A percentile compares a stretch with the other conserved stretches of the same genome.
phyloP scores from a whole-genome alignment of 2,113 vertebrate species.

The Ictalurus furcatus region DNA sequence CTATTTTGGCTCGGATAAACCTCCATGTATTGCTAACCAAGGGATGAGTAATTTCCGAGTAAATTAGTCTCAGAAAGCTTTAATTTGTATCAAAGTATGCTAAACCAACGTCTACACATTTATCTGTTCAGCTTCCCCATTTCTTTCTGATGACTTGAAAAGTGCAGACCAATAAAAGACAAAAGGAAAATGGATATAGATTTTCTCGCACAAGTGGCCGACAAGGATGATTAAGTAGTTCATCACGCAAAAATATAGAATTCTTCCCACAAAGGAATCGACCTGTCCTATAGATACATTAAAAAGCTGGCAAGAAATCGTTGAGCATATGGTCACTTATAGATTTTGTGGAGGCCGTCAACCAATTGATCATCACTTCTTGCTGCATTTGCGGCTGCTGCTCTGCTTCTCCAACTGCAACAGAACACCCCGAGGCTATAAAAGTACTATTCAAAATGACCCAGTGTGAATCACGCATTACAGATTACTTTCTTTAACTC shows the following conservation, averaged over 20 bases:
- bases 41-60: constrained; percentile 57
- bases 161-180: constrained; percentile 73
- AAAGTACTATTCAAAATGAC: constrained; percentile 4
- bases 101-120: constrained; percentile 62
- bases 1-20: constrained; percentile 44
- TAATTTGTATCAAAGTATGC: constrained; percentile 68
- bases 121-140: constrained; percentile 53
- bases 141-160: constrained; percentile 69
- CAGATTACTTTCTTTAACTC: background rate
- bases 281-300: constrained; percentile 73
- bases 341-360: constrained; percentile 60
- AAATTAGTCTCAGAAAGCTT: constrained; percentile 69
- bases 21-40: constrained; percentile 42
- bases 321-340: constrained; percentile 69
- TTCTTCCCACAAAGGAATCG: constrained; percentile 72
- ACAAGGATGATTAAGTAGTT: constrained; percentile 76
- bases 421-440: constrained; percentile 19
- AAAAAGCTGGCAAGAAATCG: constrained; percentile 76
- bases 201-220: constrained; percentile 73
- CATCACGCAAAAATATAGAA: constrained; percentile 76
- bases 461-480: constrained; percentile 5
- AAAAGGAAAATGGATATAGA: constrained; percentile 75
- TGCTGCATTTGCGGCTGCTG: constrained; percentile 20
- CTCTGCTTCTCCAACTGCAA: background rate
- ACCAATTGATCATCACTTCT: constrained; percentile 67